phyloP scores from a whole-genome alignment of 1,140 invertebrate genomes.

The Drosophila nikananu region DNA sequence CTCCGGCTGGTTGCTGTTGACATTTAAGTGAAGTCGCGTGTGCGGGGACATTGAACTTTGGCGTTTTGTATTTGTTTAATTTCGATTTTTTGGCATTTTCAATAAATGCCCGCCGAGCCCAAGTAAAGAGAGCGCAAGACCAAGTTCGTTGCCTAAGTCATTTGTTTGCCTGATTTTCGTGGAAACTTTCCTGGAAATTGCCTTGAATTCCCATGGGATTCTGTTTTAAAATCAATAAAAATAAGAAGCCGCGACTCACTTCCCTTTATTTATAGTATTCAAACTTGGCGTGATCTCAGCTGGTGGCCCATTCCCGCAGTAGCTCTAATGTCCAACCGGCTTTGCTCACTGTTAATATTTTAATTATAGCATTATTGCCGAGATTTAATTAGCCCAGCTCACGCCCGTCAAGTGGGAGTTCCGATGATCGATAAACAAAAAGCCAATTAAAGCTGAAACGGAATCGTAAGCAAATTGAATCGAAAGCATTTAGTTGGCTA shows the following conservation, averaged over 20 bases:
- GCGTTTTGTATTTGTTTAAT: conserved; percentile 28
- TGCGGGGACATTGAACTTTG: conserved; percentile 66
- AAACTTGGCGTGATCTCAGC: conserved; percentile 28
- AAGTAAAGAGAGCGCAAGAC: conserved; percentile 27
- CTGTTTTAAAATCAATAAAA: neutral
- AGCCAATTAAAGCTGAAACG: conserved; percentile 40
- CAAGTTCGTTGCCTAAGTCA: conserved; percentile 57
- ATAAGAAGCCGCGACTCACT: conserved; percentile 15
- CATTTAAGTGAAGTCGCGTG: conserved; percentile 62
- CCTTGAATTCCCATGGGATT: conserved; percentile 5
- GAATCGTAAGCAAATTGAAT: conserved; percentile 33
- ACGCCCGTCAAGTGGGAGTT: conserved; percentile 55
- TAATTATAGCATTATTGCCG: conserved; percentile 64
- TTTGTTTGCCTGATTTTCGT: conserved; percentile 29
- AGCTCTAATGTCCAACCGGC: conserved; percentile 29
- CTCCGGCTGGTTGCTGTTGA: conserved; percentile 26
- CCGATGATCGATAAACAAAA: conserved; percentile 48
- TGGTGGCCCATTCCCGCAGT: conserved; percentile 47
- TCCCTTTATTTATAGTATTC: conserved; percentile 47
- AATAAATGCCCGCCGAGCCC: conserved; percentile 17
- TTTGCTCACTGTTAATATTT: conserved; percentile 67
- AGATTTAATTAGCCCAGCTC: conserved; percentile 58
- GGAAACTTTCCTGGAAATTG: conserved; percentile 16
- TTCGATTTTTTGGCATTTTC: conserved; percentile 48
- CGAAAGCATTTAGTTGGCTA: conserved; percentile 43